Evolutionary conservation across 2,888 invertebrate genomes (phyloP).

Genomic region (Meteorus colon): DNA sequence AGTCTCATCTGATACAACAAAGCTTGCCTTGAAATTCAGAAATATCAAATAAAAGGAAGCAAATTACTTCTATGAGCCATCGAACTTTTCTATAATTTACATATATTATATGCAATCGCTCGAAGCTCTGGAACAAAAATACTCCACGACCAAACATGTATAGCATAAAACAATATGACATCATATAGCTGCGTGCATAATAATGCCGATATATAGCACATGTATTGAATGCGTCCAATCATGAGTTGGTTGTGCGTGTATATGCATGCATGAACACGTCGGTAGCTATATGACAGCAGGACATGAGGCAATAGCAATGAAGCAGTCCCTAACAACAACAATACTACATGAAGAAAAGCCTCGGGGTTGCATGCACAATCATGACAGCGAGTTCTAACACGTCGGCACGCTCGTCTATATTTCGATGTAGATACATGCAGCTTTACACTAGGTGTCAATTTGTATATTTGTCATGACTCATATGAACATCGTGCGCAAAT

Average conservation of each 20-base stretch:
- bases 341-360: constrained; percentile 2
- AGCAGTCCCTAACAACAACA: not conserved
- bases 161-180: constrained; percentile 61
- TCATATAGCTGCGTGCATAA: constrained; percentile 9
- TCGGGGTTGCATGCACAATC: constrained; percentile 8
- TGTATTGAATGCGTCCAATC: constrained; percentile 42
- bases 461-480: constrained; percentile 11
- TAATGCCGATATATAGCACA: not conserved
- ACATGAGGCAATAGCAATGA: constrained; percentile 17
- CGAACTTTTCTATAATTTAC: not conserved
- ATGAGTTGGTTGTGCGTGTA: constrained; percentile 14
- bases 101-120: not conserved
- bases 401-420: not conserved
- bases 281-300: constrained; percentile 1
- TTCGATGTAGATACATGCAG: not conserved
- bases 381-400: not conserved
- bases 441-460: not conserved
- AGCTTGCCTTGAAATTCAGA: too few relatives aligned
- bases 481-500: not conserved
- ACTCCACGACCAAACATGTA: constrained; percentile 63
- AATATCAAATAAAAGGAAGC: too few relatives aligned
- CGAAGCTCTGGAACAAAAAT: not conserved
- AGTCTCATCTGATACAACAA: too few relatives aligned
- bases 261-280: not conserved
- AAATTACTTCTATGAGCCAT: too few relatives aligned